phyloP scores from a whole-genome alignment of 2,797 vertebrate genomes.

The Muscicapa striata region DNA sequence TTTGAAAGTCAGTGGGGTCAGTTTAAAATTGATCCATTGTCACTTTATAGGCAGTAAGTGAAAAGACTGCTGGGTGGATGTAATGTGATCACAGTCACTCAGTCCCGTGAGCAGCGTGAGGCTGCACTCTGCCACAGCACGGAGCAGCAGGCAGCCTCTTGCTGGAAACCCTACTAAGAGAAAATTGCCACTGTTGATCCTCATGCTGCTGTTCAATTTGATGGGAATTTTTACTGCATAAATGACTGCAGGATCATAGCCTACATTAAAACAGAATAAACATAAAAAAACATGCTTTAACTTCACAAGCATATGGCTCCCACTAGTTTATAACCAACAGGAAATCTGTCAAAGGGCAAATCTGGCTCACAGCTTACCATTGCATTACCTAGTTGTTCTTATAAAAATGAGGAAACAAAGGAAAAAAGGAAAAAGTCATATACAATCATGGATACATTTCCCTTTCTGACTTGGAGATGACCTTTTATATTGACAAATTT shows the following conservation, averaged over 20 bases:
- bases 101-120: constrained; percentile 34
- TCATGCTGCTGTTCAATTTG: constrained; percentile 21
- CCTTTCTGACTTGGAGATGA: not conserved
- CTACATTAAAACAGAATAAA: constrained; percentile 23
- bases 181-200: constrained; percentile 38
- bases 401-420: not conserved
- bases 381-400: not conserved
- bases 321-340: not conserved
- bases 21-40: constrained; percentile 65
- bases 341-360: constrained; percentile 36
- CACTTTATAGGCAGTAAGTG: constrained; percentile 50
- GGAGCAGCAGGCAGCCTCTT: constrained; percentile 39
- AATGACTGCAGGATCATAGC: constrained; percentile 14
- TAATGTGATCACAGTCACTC: constrained; percentile 56
- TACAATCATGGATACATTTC: not conserved
- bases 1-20: constrained; percentile 60
- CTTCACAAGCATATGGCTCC: constrained; percentile 14
- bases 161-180: constrained; percentile 13
- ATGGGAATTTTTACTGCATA: constrained; percentile 28
- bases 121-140: constrained; percentile 32
- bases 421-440: not conserved
- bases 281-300: not conserved
- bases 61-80: constrained; percentile 47
- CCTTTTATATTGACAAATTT: not conserved
- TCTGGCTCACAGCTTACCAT: not conserved